Conservation (phyloP, 2,888 invertebrate genomes). For the Aleiodes alternator region DNA sequence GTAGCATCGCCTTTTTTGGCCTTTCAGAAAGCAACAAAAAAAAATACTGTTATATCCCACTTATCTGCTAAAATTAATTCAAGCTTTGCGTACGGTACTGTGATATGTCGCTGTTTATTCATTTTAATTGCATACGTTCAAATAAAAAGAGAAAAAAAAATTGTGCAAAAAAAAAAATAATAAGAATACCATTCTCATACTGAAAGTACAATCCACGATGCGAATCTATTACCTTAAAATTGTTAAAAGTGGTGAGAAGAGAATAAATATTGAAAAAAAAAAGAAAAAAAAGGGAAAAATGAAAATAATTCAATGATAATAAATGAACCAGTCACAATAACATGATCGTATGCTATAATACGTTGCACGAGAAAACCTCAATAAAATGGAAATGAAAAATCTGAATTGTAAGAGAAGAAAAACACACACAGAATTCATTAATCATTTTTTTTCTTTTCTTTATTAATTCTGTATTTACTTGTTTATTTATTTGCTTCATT, state of each 20-base stretch:
- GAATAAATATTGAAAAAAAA: neutral
- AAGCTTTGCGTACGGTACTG: conserved; percentile 72
- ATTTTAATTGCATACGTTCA: conserved; percentile 53
- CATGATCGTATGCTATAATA: neutral
- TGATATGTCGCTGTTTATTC: conserved; percentile 71
- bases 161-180: neutral
- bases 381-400: neutral
- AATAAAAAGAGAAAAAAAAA: conserved; percentile 23
- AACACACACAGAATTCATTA: too few relatives aligned
- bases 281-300: neutral
- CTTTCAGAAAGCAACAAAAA: neutral
- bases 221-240: conserved; percentile 35
- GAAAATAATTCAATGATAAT: neutral
- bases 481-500: neutral
- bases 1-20: conserved; percentile 18
- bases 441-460: neutral
- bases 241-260: conserved; percentile 1
- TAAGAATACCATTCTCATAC: conserved; percentile 10
- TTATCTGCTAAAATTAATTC: conserved; percentile 66
- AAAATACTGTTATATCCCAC: conserved; percentile 66
- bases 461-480: neutral
- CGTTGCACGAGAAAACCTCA: neutral
- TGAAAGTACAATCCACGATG: conserved; percentile 10
- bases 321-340: neutral
- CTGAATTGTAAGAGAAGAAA: neutral